Evolutionary conservation across 2,888 invertebrate genomes (phyloP), one percentile per base, ranked within the genome.

Genomic region (Itoplectis maculator): DNA sequence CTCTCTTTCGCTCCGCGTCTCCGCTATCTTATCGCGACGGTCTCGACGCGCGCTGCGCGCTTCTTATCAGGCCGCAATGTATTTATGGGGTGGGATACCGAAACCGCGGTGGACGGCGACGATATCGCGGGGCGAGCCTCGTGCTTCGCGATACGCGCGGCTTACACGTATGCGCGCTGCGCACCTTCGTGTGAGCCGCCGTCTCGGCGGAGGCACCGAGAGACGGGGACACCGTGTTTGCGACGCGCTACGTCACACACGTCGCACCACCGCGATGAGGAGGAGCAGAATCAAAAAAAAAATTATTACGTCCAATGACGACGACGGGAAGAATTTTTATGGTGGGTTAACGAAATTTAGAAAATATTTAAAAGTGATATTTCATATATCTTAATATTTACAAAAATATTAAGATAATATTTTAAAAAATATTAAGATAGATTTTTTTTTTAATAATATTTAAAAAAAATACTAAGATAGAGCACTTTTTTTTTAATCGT

Each of bases 81-180:
- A 90, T 91, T 91, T 91, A 91, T 87, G 86, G 91, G 91, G 87
- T 90, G 83, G 89, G 89, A 90, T 90, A 89, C 86, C n/a, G 90
- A 84, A 90, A 85, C 86, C 83, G 83, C 66, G 47, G 73, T 81
- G 83, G 77, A 80, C 73, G 74, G 81, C 72, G 73, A 78, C 61
- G 37, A 85, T 82, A 82, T 75, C 79, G 51, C 37, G 45, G n/a
- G 77, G 73, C 78, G 68, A 79, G 47, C 68, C 68, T 75, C 69
- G 72, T 66, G 68, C 72, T 72, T 79, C 74, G 74, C 61, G 65
- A 81, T 79, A 79, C 56, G 45, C 49, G 42, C 54, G n/a, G n/a
- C n/a, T n/a, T n/a, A n/a, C n/a, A 54, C 49, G 54, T 49, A 29
- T 56, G 15, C 18, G 56, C 79, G n/a, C 3, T 72, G 47, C 65